Conservation (phyloP, 2,113 vertebrate genomes). For the Tachycineta bicolor region DNA sequence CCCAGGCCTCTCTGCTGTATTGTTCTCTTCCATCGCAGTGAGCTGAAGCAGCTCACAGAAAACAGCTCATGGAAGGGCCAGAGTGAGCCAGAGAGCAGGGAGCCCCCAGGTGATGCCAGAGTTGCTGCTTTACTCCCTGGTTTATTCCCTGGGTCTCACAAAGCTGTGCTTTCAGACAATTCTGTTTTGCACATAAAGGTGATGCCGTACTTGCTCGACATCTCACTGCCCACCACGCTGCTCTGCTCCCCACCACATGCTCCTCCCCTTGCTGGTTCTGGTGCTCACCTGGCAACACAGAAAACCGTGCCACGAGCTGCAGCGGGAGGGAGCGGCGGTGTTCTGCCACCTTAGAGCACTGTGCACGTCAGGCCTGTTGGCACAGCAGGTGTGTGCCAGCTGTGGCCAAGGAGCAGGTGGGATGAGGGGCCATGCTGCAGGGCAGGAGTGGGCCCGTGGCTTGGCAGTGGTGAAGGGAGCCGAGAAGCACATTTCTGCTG, state of each 20-base stretch:
- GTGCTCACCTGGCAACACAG: not conserved
- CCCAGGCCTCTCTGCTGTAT: accelerated
- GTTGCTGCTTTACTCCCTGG: not conserved
- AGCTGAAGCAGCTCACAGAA: not conserved
- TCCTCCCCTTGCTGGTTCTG: accelerated
- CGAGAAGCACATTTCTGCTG: accelerated
- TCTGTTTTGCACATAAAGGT: not conserved
- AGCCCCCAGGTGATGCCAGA: accelerated
- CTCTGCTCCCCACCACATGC: accelerated
- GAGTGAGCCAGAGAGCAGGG: not conserved
- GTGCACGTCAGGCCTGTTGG: accelerated
- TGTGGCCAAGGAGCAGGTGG: accelerated
- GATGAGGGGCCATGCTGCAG: not conserved
- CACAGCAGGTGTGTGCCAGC: not conserved
- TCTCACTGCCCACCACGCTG: not conserved
- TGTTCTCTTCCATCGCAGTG: not conserved
- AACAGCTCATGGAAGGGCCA: not conserved
- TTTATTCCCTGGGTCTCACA: not conserved
- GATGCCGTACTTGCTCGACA: accelerated
- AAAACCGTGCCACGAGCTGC: accelerated
- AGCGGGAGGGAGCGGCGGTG: not conserved
- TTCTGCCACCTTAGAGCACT: not conserved
- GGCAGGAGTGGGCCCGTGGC: accelerated
- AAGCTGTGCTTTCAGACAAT: not conserved
- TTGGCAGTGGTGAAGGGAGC: not conserved